Conservation (phyloP, 2,113 vertebrate species). For the Odocoileus hemionus region DNA sequence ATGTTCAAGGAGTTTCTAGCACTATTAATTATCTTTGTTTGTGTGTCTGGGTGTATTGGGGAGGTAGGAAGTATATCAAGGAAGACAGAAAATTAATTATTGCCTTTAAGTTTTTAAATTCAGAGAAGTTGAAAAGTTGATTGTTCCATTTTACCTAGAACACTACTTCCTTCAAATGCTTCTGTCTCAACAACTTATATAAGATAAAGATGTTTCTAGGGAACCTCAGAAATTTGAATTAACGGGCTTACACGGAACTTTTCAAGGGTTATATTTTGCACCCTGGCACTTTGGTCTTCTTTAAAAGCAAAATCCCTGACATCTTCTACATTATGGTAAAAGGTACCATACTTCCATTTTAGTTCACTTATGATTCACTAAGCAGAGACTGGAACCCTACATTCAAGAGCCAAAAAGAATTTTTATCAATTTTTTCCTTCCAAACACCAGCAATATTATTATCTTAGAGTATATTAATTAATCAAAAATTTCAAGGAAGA, state of each 20-base stretch:
- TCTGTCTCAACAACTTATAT: background rate
- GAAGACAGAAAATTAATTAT: background rate
- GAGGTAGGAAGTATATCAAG: background rate
- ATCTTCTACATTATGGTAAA: slow-evolving; percentile 19
- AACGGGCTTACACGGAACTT: background rate
- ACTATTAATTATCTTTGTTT: background rate
- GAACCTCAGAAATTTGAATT: background rate
- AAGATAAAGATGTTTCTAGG: background rate
- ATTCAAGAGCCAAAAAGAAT: background rate
- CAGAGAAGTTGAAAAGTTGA: background rate
- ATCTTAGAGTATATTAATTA: background rate
- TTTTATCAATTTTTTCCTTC: slow-evolving; percentile 10
- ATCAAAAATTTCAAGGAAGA: background rate
- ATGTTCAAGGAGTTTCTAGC: background rate
- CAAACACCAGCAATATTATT: background rate
- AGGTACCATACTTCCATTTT: background rate
- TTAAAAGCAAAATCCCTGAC: slow-evolving; percentile 29
- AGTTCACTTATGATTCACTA: slow-evolving; percentile 2
- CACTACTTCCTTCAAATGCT: background rate
- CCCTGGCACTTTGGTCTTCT: background rate
- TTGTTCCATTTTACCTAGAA: background rate
- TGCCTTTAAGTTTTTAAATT: background rate
- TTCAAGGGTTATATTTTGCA: background rate
- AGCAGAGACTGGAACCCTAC: background rate
- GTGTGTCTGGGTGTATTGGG: background rate